These are phyloP conservation scores for Sinelater perroti DNA, from an alignment of 2,888 invertebrate genomes.

Conservation along the genomic window DNA sequence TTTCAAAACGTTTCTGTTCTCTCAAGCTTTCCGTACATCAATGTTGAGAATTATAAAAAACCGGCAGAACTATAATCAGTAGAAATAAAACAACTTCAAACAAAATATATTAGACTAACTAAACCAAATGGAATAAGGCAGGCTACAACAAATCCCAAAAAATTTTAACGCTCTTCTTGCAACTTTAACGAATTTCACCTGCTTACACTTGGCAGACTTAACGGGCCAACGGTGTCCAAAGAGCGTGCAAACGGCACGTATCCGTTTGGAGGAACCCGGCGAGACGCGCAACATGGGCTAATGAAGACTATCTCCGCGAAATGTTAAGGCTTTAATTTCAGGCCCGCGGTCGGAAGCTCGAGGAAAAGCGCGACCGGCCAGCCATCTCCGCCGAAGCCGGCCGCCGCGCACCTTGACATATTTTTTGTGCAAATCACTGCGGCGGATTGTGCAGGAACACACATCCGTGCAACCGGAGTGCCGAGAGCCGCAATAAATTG, in stretches of 20 bases:
- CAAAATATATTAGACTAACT: no score
- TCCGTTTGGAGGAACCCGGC: slow-evolving; percentile 2
- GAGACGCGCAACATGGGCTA: slow-evolving; percentile 1
- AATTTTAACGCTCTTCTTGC: no score
- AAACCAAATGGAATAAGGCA: no score
- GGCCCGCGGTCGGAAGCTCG: slow-evolving; percentile 15
- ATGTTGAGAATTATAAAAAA: no score
- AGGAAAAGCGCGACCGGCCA: slow-evolving; percentile 7
- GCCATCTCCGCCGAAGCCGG: slow-evolving; percentile 9
- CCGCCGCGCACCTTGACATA: slow-evolving; percentile 13
- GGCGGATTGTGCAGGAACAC: slow-evolving; percentile 12
- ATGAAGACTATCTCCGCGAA: slow-evolving; percentile 16
- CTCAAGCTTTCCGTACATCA: no score
- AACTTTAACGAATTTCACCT: no score
- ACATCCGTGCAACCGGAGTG: slow-evolving; percentile 10
- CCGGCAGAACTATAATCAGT: no score
- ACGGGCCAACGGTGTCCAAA: no score
- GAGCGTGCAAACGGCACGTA: slow-evolving; percentile 6
- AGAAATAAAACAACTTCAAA: no score
- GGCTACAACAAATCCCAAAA: no score
- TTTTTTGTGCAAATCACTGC: slow-evolving; percentile 16
- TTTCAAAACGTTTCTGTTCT: no score
- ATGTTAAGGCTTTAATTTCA: slow-evolving; percentile 18
- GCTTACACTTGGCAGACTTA: no score
- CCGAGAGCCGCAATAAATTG: slow-evolving; percentile 1